Base-by-base conservation (phyloP, 2,888 invertebrate species). In the Drosophila helvetica region DNA sequence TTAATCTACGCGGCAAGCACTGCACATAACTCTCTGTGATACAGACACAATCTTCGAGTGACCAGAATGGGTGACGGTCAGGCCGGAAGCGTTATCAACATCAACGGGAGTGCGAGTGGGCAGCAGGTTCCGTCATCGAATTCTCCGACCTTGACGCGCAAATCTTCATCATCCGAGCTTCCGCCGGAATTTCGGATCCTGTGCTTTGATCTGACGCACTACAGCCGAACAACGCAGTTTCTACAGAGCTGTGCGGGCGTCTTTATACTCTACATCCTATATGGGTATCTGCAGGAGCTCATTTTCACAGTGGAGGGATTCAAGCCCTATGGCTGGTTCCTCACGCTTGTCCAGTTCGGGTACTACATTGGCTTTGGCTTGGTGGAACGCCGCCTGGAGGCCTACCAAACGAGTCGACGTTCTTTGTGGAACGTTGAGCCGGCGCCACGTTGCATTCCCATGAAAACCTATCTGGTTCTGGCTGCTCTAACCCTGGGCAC, bases 301-400 rank as follows among this genome's bases (percentile, higher is more conserved):
- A 97, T 99, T 90, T 99, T 98, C 91, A 95, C 96, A 0, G 93
- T 96, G n/a, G 95, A 96, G 22, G 98, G 97, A 48, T 97, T 98
- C 82, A 95, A 96, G 87, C 96, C 97, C 0, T 96, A 95, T 89
- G 98, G 98, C 51, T 96, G 98, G 95, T 98, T 97, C 91, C 93
- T 99, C 73, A 99, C 99, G 1, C 93, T 98, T 64, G 93, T 98
- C 17, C 98, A 99, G 92, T 99, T 99, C 93, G 94, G 94, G 18
- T 96, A 95, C 87, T 99, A 98, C 89, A 94, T 95, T 68, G 75
- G 94, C 27, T 96, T 98, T 90, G 97, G 97, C 63, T 93, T 95
- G 74, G 90, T 95, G 51, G 98, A 99, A 58, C 88, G 91, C 0
- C 84, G 92, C 94, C 94, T 68, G 90, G 93, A 90, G 90, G 95